A percentile compares a stretch with the other conserved stretches of the same genome.
phyloP scores from a whole-genome alignment of 2,888 invertebrate genomes.

The Pristionchus exspectatus region DNA sequence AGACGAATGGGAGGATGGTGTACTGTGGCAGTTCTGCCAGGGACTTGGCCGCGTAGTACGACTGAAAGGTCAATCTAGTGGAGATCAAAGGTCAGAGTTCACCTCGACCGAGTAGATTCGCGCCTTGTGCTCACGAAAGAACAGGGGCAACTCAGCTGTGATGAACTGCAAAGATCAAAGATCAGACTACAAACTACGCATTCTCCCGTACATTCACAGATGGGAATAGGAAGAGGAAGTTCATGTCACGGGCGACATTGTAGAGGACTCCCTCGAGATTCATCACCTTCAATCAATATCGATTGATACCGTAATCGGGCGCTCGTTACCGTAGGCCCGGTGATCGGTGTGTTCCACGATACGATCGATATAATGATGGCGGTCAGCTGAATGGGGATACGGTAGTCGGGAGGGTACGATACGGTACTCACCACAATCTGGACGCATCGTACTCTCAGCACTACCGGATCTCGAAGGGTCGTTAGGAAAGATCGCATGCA shows the following conservation, averaged over 20 bases:
- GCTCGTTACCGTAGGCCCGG: constrained; percentile 57
- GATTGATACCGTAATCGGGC: background rate
- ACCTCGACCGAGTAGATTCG: constrained; percentile 93
- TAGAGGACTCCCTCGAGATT: constrained; percentile 74
- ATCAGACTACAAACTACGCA: background rate
- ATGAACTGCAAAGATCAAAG: constrained; percentile 85
- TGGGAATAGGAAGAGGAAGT: constrained; percentile 93
- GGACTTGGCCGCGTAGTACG: constrained; percentile 47
- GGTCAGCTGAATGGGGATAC: constrained; percentile 61
- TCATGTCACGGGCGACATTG: constrained; percentile 84
- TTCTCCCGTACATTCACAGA: constrained; percentile 89
- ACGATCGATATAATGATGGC: constrained; percentile 69
- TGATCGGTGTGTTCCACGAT: constrained; percentile 61
- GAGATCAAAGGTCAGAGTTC: constrained; percentile 21
- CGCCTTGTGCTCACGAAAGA: constrained; percentile 90
- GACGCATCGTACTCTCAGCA: constrained; percentile 90
- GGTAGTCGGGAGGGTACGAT: background rate
- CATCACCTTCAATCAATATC: constrained; percentile 54
- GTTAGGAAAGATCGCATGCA: constrained; percentile 93
- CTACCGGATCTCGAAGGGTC: constrained; percentile 91
- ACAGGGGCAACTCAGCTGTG: constrained; percentile 91
- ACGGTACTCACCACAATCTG: constrained; percentile 87
- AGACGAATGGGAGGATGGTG: constrained; percentile 88
- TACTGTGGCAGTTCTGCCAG: constrained; percentile 86
- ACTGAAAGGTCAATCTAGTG: background rate